Conservation (phyloP, 2,888 invertebrate genomes). For the Cosmia trapezina region DNA sequence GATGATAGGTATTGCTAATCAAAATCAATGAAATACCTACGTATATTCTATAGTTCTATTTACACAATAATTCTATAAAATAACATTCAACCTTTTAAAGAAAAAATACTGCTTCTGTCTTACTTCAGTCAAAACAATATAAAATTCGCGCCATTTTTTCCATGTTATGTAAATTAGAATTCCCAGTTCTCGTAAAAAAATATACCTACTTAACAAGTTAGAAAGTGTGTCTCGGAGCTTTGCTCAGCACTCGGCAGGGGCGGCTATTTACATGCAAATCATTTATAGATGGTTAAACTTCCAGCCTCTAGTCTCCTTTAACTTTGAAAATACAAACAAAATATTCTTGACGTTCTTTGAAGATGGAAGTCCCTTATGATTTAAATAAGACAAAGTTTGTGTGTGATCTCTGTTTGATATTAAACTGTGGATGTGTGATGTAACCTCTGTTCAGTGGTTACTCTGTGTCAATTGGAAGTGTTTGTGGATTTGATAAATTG, state of each 20-base stretch:
- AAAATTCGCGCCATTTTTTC: conserved; percentile 47
- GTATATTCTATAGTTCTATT: not conserved
- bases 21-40: not conserved
- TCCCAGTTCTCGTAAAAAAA: conserved; percentile 62
- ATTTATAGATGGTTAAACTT: conserved; percentile 71
- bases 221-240: conserved; percentile 81
- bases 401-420: conserved; percentile 19
- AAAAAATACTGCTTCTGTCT: not conserved
- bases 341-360: conserved; percentile 67
- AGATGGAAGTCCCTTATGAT: conserved; percentile 67
- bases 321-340: conserved; percentile 69
- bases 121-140: conserved; percentile 37
- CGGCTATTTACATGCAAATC: conserved; percentile 86
- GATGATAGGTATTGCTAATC: not conserved
- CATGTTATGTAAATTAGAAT: conserved; percentile 57
- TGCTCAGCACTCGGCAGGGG: conserved; percentile 67
- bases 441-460: conserved; percentile 3
- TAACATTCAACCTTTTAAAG: not conserved
- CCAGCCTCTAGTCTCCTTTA: conserved; percentile 58
- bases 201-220: conserved; percentile 71
- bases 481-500: conserved; percentile 4
- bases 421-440: conserved; percentile 6
- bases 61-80: not conserved
- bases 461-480: conserved; percentile 28
- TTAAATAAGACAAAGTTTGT: conserved; percentile 13